Evolutionary conservation across 2,797 vertebrate species (phyloP), one percentile per base, ranked within the genome.

Genomic region (Lagodon rhomboides): DNA sequence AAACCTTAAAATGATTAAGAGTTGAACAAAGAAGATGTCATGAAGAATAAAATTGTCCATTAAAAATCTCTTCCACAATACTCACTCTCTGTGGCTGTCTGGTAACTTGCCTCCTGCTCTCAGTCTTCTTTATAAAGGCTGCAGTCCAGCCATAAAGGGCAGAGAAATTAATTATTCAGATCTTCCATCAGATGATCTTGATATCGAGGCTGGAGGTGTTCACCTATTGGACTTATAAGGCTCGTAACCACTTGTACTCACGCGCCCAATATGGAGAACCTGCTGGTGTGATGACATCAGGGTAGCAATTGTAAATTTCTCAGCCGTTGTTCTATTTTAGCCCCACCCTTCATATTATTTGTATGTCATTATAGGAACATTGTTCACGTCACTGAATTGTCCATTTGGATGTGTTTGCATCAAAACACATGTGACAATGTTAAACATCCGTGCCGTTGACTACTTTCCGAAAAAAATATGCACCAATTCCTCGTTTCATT

Each of bases 121-220:
- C 47, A 44, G 34, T 13, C 38, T 20, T 23, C 38, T 68, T 75
- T 61, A 38, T 68, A 75, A 75, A 68, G 73, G 46, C 11, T 51
- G 23, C 20, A 8, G 73, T 53, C 55, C 55, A 20, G 10, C 55
- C 47, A 6, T 44, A 44, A n/a, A n/a, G 30, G 64, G 55, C 55
- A 27, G 12, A 60, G 18, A 44, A 53, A 68, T 75, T 22, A 61
- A 61, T 68, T 54, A 72, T 72, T 72, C 69, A 72, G n/a, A 46
- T 68, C 64, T 7, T 22, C 34, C 47, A 51, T 46, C 25, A 47
- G 71, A 34, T 73, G 60, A 58, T 59, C 12, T 66, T 0, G 72
- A 64, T 46, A 43, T 66, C 67, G n/a, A 25, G 17, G 54, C 12
- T 16, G 15, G 47, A 59, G 46, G 64, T 68, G 64, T 68, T 60